Evolutionary conservation across 1,140 invertebrate genomes (phyloP).

Genomic region (Teleogryllus occipitalis): DNA sequence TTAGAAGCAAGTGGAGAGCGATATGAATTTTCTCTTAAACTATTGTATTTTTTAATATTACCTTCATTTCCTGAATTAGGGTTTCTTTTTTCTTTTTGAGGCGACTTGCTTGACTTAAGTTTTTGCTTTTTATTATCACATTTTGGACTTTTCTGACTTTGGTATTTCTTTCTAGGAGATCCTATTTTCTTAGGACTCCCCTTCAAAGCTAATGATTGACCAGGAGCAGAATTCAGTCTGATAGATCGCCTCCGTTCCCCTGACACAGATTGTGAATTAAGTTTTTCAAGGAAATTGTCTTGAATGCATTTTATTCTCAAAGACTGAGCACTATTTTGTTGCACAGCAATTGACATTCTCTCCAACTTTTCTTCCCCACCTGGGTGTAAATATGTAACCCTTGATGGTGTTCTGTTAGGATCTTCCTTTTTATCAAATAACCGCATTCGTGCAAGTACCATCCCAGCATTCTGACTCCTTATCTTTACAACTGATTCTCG

Average conservation of each 20-base stretch:
- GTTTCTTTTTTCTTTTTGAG: neutral
- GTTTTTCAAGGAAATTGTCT: neutral
- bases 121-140: neutral
- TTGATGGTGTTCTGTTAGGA: neutral
- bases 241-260: neutral
- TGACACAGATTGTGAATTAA: neutral
- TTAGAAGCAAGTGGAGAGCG: neutral
- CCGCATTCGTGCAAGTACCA: slow-evolving; percentile 56
- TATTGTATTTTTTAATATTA: neutral
- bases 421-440: slow-evolving; percentile 47
- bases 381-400: slow-evolving; percentile 19
- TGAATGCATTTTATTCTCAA: neutral
- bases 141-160: slow-evolving; percentile 8
- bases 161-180: slow-evolving; percentile 14
- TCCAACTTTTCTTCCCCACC: neutral
- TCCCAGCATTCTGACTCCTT: slow-evolving; percentile 54
- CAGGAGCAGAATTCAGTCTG: neutral
- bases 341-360: too few relatives aligned
- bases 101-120: neutral
- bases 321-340: neutral
- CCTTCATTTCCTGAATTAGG: neutral
- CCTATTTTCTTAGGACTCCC: slow-evolving; percentile 20
- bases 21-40: neutral
- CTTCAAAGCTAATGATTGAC: neutral
- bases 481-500: slow-evolving; percentile 53